Evolutionary conservation across 2,113 vertebrate species (phyloP).

Genomic region (Nyctereutes procyonoides): DNA sequence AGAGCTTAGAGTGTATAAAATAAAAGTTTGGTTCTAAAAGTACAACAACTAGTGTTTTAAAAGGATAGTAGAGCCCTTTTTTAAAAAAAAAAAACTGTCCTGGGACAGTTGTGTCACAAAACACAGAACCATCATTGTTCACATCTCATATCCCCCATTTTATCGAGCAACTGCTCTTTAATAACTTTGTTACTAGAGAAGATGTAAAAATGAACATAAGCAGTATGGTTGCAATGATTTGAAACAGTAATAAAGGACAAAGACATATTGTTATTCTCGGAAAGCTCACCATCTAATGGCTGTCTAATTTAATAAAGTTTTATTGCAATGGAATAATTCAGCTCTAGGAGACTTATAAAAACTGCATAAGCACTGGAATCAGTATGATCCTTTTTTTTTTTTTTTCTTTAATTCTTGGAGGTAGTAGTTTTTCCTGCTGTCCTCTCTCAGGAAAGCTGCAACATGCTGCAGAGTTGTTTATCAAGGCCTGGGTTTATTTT

Average conservation of each 20-base stretch:
- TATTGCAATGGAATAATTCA: slow-evolving; percentile 78
- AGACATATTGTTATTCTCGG: slow-evolving; percentile 63
- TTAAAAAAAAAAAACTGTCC: neutral
- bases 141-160: slow-evolving; percentile 12
- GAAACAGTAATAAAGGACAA: slow-evolving; percentile 67
- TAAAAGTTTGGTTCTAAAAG: neutral
- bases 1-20: neutral
- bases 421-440: slow-evolving; percentile 76
- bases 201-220: slow-evolving; percentile 47
- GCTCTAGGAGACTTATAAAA: slow-evolving; percentile 80
- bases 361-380: slow-evolving; percentile 71
- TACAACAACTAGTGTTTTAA: neutral
- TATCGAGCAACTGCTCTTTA: slow-evolving; percentile 52
- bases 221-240: slow-evolving; percentile 33
- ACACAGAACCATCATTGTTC: slow-evolving; percentile 53
- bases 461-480: slow-evolving; percentile 83
- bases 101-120: neutral
- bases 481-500: slow-evolving; percentile 86
- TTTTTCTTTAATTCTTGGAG: slow-evolving; percentile 54
- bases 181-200: slow-evolving; percentile 62
- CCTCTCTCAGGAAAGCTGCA: slow-evolving; percentile 65
- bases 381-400: slow-evolving; percentile 46
- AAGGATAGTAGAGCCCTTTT: neutral
- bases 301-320: slow-evolving; percentile 83
- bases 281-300: slow-evolving; percentile 70